Base-by-base conservation (phyloP, 2,797 vertebrate genomes). In the Natrix natrix region DNA sequence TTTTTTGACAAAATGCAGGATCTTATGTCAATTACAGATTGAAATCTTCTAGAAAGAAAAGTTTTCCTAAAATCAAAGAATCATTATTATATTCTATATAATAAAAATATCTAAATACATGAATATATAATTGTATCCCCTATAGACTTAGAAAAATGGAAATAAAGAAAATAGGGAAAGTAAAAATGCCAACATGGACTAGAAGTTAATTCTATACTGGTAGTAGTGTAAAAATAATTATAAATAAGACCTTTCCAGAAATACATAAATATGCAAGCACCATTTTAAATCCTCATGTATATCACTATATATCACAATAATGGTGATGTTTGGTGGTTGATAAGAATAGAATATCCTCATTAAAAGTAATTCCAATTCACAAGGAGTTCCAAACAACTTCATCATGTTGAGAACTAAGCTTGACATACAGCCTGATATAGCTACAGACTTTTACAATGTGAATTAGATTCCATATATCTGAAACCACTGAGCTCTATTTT, bases 381-480 rank as follows among this genome's bases (percentile, higher is more conserved):
- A 37, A 20, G 13, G 32, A 43, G 8, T 78, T 28, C 63, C 28
- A 26, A 66, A 48, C 57, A 20, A 74, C 12, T 92, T 63, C 28
- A 63, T 57, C 90, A 57, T 20, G 1, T 55, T 90, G 37, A 55
- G 22, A 90, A n/a, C 28, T 20, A 86, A 91, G 10, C 5, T 11
- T 61, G 20, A 11, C 43, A 37, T 8, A 52, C 32, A 43, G 5
- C 52, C 52, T 12, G 14, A 28, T 55, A 87, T 55, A 26, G 52
- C 48, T n/a, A 92, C 26, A 78, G 8, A 88, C 26, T 43, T 91
- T 56, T 61, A 86, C 1, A 61, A 57, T 86, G 26, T n/a, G 78
- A 17, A 90, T 96, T 95, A 78, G 66, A 87, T 90, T 96, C 86
- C 95, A 86, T 93, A 24, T 93, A 14, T 52, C 74, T 87, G 28